A percentile compares a stretch with the other conserved stretches of the same genome.
Evolutionary conservation across 2,888 invertebrate species (phyloP).

Genomic region (Galeopsomyia nigrocyanea): DNA sequence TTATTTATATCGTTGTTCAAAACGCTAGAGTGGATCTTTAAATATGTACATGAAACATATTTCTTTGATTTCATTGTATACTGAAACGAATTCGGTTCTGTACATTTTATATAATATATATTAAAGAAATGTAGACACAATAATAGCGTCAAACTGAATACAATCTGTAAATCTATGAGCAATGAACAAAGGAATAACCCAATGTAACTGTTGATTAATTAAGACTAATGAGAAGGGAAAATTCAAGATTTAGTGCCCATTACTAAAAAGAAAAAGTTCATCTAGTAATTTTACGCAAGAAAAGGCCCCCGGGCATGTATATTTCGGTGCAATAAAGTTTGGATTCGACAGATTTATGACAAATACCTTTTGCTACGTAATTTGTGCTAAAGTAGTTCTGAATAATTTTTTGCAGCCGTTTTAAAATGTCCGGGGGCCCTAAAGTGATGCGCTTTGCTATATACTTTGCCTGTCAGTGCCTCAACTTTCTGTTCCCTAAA

Average conservation of each 20-base stretch:
- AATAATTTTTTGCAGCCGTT: too few relatives aligned
- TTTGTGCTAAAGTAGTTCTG: too few relatives aligned
- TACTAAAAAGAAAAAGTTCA: constrained; percentile 34
- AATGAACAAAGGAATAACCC: constrained; percentile 38
- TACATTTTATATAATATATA: constrained; percentile 40
- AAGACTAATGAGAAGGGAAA: constrained; percentile 26
- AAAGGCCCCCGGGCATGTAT: too few relatives aligned
- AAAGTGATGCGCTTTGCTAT: constrained; percentile 32
- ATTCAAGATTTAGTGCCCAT: constrained; percentile 32
- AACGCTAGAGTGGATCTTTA: constrained; percentile 39
- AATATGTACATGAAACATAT: constrained; percentile 30
- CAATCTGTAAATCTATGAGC: constrained; percentile 38
- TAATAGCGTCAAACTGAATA: constrained; percentile 28
- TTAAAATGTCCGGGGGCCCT: too few relatives aligned
- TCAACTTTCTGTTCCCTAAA: constrained; percentile 29
- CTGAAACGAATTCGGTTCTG: constrained; percentile 36
- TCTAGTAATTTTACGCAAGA: constrained; percentile 33
- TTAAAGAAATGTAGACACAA: constrained; percentile 24
- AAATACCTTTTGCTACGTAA: too few relatives aligned
- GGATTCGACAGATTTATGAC: too few relatives aligned
- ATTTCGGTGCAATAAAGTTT: too few relatives aligned
- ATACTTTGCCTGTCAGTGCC: constrained; percentile 45
- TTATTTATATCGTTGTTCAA: constrained; percentile 46
- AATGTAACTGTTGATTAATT: constrained; percentile 29
- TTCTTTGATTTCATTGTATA: constrained; percentile 31